phyloP scores from a whole-genome alignment of 1,140 invertebrate genomes.

The Globodera rostochiensis region DNA sequence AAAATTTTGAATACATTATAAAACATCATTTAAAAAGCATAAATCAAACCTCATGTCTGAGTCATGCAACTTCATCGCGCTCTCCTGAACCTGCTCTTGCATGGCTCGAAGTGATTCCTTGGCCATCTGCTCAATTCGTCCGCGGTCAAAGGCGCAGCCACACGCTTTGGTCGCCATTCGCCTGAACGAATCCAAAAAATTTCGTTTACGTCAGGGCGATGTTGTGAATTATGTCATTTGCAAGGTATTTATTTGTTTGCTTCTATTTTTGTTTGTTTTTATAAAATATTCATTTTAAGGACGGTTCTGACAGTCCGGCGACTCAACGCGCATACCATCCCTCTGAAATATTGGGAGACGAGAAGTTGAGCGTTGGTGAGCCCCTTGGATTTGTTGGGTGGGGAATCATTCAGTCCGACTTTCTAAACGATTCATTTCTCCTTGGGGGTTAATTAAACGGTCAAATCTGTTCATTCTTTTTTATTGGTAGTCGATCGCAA shows the following conservation, averaged over 20 bases:
- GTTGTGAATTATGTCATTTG: conserved; percentile 94
- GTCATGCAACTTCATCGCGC: conserved; percentile 42
- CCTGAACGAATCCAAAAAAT: conserved; percentile 73
- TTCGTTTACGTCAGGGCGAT: conserved; percentile 85
- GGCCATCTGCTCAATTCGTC: conserved; percentile 85
- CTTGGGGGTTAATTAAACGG: too few species aligned
- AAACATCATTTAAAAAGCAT: background rate
- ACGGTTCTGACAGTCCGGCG: conserved; percentile 73
- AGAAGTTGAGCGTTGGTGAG: conserved; percentile 66
- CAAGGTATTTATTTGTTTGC: conserved; percentile 70
- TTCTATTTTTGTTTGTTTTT: background rate
- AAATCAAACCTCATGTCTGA: conserved; percentile 21
- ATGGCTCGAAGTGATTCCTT: conserved; percentile 79
- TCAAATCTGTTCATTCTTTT: too few species aligned
- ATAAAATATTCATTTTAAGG: conserved; percentile 54
- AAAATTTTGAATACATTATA: background rate
- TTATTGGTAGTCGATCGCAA: background rate
- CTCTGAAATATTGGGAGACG: conserved; percentile 78
- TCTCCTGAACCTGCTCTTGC: conserved; percentile 45
- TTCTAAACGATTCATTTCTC: background rate
- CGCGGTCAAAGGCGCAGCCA: conserved; percentile 82
- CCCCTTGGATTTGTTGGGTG: background rate
- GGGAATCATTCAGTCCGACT: background rate
- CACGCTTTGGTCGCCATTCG: conserved; percentile 90
- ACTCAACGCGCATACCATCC: conserved; percentile 91